These are phyloP conservation scores for Tenebrosternarchus preto DNA, from an alignment of 2,113 vertebrate genomes.

Conservation along the genomic window DNA sequence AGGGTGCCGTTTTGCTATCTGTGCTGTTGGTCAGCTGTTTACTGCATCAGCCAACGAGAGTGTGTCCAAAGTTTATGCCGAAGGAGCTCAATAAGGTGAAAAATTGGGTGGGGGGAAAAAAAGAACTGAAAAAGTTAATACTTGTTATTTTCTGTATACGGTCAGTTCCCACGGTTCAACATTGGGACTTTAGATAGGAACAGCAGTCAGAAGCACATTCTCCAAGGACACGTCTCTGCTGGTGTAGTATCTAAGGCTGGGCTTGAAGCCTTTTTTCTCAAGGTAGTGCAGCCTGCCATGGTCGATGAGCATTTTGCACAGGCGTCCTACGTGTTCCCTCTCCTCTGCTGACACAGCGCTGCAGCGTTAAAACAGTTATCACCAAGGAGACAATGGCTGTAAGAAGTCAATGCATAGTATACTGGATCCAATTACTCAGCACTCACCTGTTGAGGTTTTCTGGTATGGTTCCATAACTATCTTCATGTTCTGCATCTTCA, in stretches of 20 bases:
- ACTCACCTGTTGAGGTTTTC: conserved; percentile 74
- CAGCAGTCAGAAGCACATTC: conserved; percentile 89
- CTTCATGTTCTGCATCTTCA: conserved; percentile 74
- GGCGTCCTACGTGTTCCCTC: conserved; percentile 79
- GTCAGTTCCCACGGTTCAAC: too few relatives aligned
- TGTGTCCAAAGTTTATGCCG: neutral
- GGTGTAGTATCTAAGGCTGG: conserved; percentile 78
- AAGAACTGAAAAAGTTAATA: conserved; percentile 9
- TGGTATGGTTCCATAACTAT: conserved; percentile 43
- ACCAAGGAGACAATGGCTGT: neutral
- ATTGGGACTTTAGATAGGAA: conserved; percentile 57
- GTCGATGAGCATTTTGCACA: conserved; percentile 90
- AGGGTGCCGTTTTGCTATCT: conserved; percentile 11
- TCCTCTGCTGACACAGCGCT: conserved; percentile 80
- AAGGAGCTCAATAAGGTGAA: neutral
- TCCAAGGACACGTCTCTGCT: conserved; percentile 83
- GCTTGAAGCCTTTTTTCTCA: conserved; percentile 73
- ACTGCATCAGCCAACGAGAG: neutral
- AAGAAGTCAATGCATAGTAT: neutral
- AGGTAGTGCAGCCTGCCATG: conserved; percentile 84
- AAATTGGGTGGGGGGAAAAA: neutral
- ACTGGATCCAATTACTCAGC: neutral
- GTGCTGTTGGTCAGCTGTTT: conserved; percentile 6
- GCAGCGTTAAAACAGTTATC: neutral
- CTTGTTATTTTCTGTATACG: too few relatives aligned